Conservation (phyloP, 1,140 invertebrate genomes). For the Ceratitis capitata region DNA sequence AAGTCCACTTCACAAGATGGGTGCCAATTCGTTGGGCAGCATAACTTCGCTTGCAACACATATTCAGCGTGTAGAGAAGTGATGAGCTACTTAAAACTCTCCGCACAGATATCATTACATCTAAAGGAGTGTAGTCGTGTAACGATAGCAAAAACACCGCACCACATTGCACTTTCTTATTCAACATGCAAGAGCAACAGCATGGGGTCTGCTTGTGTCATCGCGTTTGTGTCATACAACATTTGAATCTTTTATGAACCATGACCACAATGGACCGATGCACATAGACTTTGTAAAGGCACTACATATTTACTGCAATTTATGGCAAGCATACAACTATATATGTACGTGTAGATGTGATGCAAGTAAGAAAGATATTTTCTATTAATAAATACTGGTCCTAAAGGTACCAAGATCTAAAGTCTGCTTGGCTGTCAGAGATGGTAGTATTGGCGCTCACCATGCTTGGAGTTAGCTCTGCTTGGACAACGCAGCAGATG, state of each 20-base stretch:
- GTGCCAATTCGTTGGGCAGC: conserved; percentile 14
- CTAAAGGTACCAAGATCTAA: too few species aligned
- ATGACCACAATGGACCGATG: conserved; percentile 48
- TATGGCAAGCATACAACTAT: not conserved
- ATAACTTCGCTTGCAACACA: not conserved
- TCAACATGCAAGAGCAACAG: conserved; percentile 40
- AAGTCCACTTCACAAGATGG: conserved; percentile 46
- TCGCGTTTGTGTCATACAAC: not conserved
- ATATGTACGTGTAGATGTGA: not conserved
- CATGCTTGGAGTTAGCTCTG: too few species aligned
- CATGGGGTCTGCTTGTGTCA: not conserved
- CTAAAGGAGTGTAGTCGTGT: too few species aligned
- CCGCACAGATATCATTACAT: too few species aligned
- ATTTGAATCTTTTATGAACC: conserved; percentile 64
- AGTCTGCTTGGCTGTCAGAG: too few species aligned
- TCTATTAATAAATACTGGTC: too few species aligned
- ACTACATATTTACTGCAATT: not conserved
- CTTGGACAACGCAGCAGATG: too few species aligned
- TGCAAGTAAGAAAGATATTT: too few species aligned
- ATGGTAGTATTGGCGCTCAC: too few species aligned
- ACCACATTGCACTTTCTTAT: not conserved
- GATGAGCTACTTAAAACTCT: not conserved
- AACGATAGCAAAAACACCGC: not conserved
- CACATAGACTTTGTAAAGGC: conserved; percentile 39
- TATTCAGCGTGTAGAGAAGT: not conserved